Conservation (phyloP, 2,113 vertebrate species). For the Epinephelus lanceolatus region DNA sequence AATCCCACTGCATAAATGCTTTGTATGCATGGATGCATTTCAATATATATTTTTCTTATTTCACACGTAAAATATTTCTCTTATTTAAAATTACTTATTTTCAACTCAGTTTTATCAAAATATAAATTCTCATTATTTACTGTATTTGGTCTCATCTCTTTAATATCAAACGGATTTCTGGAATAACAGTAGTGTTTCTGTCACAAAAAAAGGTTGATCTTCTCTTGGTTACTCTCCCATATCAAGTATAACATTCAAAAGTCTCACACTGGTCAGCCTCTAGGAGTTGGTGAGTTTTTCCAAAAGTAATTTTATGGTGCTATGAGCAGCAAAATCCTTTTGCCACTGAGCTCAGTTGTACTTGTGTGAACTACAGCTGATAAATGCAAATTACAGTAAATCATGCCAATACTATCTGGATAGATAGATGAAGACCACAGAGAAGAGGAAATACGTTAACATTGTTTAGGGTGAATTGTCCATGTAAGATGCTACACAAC, state of each 20-base stretch:
- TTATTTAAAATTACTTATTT: no score
- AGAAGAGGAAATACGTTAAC: neutral
- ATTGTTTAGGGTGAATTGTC: neutral
- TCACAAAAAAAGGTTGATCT: neutral
- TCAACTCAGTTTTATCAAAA: no score
- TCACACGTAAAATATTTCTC: no score
- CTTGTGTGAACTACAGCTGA: neutral
- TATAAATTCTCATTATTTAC: no score
- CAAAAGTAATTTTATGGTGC: neutral
- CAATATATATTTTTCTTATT: no score
- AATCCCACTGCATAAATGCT: neutral
- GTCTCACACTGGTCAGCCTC: neutral
- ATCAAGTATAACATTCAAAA: neutral
- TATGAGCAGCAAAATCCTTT: neutral
- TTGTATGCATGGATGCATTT: neutral
- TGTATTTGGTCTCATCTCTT: no score
- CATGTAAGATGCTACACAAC: neutral
- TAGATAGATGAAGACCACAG: neutral
- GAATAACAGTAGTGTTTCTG: neutral
- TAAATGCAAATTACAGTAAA: slow-evolving; percentile 18
- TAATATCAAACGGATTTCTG: neutral
- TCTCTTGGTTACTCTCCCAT: neutral
- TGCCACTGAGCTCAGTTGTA: slow-evolving; percentile 2
- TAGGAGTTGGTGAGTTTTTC: neutral
- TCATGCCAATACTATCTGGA: slow-evolving; percentile 2